Percentiles rank a stretch among this genome's conserved stretches.
These are phyloP conservation scores for Mola mola DNA, from an alignment of 2,113 vertebrate genomes.

Conservation along the genomic window DNA sequence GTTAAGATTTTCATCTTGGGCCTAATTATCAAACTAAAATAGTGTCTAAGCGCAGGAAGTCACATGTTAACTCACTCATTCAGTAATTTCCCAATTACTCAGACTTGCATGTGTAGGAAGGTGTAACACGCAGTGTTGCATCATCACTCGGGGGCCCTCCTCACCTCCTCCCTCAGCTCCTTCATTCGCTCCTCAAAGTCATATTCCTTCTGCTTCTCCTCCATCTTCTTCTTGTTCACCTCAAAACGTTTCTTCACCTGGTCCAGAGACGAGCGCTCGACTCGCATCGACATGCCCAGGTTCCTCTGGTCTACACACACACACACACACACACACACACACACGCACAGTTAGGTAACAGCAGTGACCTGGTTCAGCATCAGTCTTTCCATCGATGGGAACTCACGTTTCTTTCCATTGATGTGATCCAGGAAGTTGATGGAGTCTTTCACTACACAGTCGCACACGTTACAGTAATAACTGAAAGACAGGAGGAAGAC, in stretches of 20 bases:
- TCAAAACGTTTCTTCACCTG: constrained; percentile 98
- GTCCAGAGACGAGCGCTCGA: constrained; percentile 95
- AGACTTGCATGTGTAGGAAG: background rate
- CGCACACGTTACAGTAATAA: constrained; percentile 98
- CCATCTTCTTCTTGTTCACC: constrained; percentile 97
- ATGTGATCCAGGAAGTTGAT: constrained; percentile 99
- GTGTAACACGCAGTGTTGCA: no score
- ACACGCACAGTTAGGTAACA: background rate
- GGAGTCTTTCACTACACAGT: constrained; percentile 98
- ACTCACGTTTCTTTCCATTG: constrained; percentile 99
- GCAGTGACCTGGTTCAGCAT: background rate
- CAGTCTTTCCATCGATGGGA: background rate
- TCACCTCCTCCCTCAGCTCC: constrained; percentile 95
- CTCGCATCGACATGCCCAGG: constrained; percentile 98
- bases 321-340: constrained; percentile 1
- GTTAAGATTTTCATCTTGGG: no score
- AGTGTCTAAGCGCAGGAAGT: no score
- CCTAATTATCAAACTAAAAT: no score
- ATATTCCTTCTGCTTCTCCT: constrained; percentile 98
- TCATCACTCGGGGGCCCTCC: constrained; percentile 6
- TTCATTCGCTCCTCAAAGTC: constrained; percentile 99
- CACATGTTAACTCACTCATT: no score
- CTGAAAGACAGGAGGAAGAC: constrained; percentile 68
- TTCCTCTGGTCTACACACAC: constrained; percentile 91
- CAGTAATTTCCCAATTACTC: no score